phyloP scores from a whole-genome alignment of 2,888 invertebrate genomes.

The Stegophylla sp. region DNA sequence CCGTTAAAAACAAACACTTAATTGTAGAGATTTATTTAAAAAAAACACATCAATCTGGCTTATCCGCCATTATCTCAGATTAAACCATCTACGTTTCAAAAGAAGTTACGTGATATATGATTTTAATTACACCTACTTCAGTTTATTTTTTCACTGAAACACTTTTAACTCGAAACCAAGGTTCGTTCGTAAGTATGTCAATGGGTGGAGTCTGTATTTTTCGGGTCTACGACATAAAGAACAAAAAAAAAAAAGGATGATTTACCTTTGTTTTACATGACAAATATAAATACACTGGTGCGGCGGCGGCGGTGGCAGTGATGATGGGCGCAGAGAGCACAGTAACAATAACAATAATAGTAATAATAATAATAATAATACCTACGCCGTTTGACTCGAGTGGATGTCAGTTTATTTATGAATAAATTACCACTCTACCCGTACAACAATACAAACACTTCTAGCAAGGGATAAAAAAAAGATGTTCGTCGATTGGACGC shows the following conservation, averaged over 20 bases:
- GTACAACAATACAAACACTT: background rate
- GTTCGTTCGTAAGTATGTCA: background rate
- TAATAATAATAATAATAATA: background rate
- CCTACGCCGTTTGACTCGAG: background rate
- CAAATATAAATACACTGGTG: background rate
- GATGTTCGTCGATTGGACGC: background rate
- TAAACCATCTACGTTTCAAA: conserved; percentile 2
- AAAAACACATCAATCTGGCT: background rate
- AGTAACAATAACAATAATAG: background rate
- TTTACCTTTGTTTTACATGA: conserved; percentile 11
- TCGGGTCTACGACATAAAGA: conserved; percentile 2
- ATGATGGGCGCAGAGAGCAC: background rate
- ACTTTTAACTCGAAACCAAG: background rate
- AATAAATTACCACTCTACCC: background rate
- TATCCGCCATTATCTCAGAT: background rate
- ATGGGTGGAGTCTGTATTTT: background rate
- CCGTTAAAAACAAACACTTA: background rate
- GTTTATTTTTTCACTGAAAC: background rate
- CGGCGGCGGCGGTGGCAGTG: background rate
- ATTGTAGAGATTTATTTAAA: background rate
- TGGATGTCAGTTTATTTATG: background rate
- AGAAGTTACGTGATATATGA: background rate
- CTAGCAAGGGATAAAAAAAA: background rate
- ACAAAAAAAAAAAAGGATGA: background rate
- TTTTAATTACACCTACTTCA: background rate